Conservation (phyloP, 2,113 vertebrate genomes). For the Aegithalos caudatus region DNA sequence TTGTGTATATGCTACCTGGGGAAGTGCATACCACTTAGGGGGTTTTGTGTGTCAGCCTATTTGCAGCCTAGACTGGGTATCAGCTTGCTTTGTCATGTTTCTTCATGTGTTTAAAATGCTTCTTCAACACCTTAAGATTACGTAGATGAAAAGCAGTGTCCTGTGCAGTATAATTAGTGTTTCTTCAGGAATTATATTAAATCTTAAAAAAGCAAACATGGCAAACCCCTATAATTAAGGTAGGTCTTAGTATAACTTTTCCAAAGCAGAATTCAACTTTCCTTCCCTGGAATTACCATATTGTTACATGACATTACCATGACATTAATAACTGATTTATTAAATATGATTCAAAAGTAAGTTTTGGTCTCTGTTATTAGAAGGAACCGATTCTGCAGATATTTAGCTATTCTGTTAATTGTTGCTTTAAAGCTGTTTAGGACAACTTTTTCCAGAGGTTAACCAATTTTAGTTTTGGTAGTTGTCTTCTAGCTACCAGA, state of each 20-base stretch:
- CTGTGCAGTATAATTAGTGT: not conserved
- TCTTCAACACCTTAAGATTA: not conserved
- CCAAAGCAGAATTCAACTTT: not conserved
- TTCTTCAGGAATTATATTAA: not conserved
- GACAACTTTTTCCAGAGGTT: not conserved
- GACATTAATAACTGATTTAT: not conserved
- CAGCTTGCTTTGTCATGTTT: not conserved
- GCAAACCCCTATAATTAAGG: not conserved
- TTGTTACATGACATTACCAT: not conserved
- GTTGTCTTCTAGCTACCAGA: not conserved
- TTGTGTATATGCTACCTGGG: not conserved
- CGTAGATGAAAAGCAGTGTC: not conserved
- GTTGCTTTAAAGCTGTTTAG: not conserved
- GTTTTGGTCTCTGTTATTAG: not conserved
- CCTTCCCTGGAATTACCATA: not conserved
- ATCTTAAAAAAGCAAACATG: not conserved
- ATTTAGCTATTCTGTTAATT: not conserved
- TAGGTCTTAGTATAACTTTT: not conserved
- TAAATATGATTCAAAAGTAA: not conserved
- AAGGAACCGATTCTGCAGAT: not conserved
- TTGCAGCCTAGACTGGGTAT: not conserved
- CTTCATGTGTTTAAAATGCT: not conserved
- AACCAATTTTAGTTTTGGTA: not conserved
- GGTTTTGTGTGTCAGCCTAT: not conserved
- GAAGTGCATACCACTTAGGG: not conserved